A percentile compares a stretch with the other conserved stretches of the same genome.
Conservation (phyloP, 1,140 invertebrate species). For the Aphaenogaster rudis region DNA sequence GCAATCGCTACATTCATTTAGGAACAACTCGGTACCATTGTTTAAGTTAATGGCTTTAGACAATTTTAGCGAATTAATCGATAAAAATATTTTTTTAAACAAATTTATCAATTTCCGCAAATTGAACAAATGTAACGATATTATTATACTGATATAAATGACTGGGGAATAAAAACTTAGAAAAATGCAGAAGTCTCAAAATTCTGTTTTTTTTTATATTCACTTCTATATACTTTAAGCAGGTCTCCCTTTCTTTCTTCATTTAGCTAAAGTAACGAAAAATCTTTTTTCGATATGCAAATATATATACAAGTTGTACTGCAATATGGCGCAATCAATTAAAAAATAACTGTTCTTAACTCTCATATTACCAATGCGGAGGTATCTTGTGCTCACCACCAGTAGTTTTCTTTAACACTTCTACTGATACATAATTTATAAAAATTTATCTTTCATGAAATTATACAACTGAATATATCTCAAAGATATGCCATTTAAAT, state of each 20-base stretch:
- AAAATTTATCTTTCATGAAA: slow-evolving; percentile 10
- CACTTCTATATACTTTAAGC: not conserved
- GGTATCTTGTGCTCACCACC: not conserved
- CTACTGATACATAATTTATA: not conserved
- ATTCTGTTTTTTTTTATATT: not conserved
- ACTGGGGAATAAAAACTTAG: not conserved
- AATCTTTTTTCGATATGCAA: slow-evolving; percentile 7
- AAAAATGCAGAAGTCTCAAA: not conserved
- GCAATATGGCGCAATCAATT: not conserved
- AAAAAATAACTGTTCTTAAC: slow-evolving; percentile 12
- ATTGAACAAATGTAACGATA: not conserved
- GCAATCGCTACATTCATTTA: slow-evolving; percentile 8
- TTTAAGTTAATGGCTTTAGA: not conserved
- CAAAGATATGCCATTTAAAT: not conserved
- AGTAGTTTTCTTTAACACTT: not conserved
- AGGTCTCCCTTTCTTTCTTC: not conserved
- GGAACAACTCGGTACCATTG: not conserved
- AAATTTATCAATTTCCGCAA: not conserved
- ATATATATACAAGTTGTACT: slow-evolving; percentile 41
- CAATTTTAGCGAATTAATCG: not conserved
- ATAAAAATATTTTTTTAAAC: slow-evolving; percentile 7
- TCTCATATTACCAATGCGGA: not conserved
- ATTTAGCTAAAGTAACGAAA: not conserved
- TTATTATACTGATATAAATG: not conserved
- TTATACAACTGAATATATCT: not conserved